A percentile compares a stretch with the other conserved stretches of the same genome.
Conservation (phyloP, 1,140 invertebrate genomes). For the Cotesia typhae region DNA sequence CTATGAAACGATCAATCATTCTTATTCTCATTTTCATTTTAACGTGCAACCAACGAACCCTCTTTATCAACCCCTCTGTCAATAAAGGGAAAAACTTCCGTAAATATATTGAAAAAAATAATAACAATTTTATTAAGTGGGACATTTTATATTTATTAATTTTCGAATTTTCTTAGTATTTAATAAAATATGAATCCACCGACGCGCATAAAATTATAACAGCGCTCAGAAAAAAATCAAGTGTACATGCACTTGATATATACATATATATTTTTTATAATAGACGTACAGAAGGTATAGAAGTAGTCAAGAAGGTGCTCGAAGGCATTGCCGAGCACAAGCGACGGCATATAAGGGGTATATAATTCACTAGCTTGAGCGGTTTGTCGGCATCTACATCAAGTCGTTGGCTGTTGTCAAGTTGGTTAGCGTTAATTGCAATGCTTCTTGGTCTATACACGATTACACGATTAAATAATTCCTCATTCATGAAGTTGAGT, state of each 20-base stretch:
- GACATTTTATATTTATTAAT: too few species aligned
- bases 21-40: conserved; percentile 50
- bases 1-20: conserved; percentile 64
- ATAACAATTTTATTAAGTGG: too few species aligned
- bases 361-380: conserved; percentile 15
- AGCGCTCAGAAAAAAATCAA: too few species aligned
- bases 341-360: not conserved
- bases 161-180: too few species aligned
- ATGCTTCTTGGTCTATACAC: conserved; percentile 63
- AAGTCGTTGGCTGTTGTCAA: conserved; percentile 28
- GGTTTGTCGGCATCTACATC: conserved; percentile 7
- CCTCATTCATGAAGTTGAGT: conserved; percentile 65
- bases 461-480: conserved; percentile 65
- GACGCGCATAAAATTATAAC: too few species aligned
- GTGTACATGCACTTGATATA: too few species aligned
- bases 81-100: not conserved
- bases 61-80: conserved; percentile 25
- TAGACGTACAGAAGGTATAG: not conserved
- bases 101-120: too few species aligned
- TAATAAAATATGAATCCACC: too few species aligned
- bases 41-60: not conserved
- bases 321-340: not conserved
- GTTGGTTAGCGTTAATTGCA: conserved; percentile 65
- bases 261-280: not conserved
- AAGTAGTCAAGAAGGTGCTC: conserved; percentile 1